phyloP scores from a whole-genome alignment of 2,888 invertebrate species.

The Anaspis maculata region DNA sequence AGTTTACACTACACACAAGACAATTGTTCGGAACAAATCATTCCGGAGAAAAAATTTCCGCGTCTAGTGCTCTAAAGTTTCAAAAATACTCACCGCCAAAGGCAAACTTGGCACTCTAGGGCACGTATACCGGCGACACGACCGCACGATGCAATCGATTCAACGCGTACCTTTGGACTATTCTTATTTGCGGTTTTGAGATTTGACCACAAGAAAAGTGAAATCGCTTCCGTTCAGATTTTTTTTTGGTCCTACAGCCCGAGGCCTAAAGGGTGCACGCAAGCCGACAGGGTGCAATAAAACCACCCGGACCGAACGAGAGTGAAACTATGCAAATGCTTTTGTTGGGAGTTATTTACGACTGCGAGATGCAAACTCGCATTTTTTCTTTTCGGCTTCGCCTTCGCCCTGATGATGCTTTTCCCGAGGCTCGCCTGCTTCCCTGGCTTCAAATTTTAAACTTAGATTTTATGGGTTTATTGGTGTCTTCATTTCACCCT shows the following conservation, averaged over 20 bases:
- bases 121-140: no score
- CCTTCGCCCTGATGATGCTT: not conserved
- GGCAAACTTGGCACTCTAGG: no score
- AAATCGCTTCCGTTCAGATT: constrained; percentile 28
- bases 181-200: constrained; percentile 17
- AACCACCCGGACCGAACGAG: constrained; percentile 6
- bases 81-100: no score
- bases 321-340: constrained; percentile 25
- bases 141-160: no score
- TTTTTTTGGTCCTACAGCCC: constrained; percentile 8
- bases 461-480: constrained; percentile 30
- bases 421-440: no score
- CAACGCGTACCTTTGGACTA: no score
- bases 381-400: constrained; percentile 17
- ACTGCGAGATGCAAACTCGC: constrained; percentile 22
- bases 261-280: no score
- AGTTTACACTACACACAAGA: no score
- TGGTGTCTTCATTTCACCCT: constrained; percentile 30
- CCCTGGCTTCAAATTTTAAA: no score
- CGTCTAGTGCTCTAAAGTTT: no score
- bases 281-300: constrained; percentile 10
- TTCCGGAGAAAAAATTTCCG: no score
- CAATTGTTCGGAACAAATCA: no score
- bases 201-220: constrained; percentile 37
- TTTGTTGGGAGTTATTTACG: constrained; percentile 27